Evolutionary conservation across 2,888 invertebrate genomes (phyloP), one percentile per base, ranked within the genome.

Genomic region (Meta bourneti): DNA sequence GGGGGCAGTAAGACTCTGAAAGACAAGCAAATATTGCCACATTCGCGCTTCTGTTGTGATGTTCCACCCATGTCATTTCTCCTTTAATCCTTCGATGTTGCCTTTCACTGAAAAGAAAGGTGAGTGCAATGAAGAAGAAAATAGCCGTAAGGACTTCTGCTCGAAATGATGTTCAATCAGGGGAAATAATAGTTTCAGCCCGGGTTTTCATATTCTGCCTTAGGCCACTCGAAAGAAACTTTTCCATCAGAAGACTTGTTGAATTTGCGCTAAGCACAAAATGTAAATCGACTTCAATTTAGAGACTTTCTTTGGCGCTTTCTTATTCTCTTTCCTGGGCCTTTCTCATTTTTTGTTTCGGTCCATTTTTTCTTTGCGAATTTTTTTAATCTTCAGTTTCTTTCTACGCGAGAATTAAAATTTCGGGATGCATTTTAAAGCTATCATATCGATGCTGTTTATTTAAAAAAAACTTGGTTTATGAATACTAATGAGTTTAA

Each of bases 111-210:
- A 70, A 70, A 48, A n/a, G 48, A 72, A 74, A 84, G 51, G 54
- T 54, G 20, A 51, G 72, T 34, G 34, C 34, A 48, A 1, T 54
- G 83, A 61, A 78, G 13, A 16, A 16, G 34, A 83, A 75, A 84
- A 84, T 34, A 54, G 84, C 84, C 75, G 51, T 54, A 74, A 75
- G 84, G 16, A n/a, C 34, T 84, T 84, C 74, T 84, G 74, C 84
- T 75, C 54, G 54, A n/a, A 75, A 74, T 84, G 54, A 84, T 48
- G 75, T 84, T 84, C 84, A 75, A 84, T 84, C 75, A 74, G 84
- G 61, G 61, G 75, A 34, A 75, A 75, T 34, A 84, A 84, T 84
- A 34, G 84, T 74, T 48, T 61, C n/a, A 13, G 11, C 8, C 13
- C 34, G 61, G 61, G 20, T 75, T 84, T 84, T 84, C 61, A 61